Base-by-base conservation (phyloP, 2,888 invertebrate genomes). In the Hydropsyche betteni region DNA sequence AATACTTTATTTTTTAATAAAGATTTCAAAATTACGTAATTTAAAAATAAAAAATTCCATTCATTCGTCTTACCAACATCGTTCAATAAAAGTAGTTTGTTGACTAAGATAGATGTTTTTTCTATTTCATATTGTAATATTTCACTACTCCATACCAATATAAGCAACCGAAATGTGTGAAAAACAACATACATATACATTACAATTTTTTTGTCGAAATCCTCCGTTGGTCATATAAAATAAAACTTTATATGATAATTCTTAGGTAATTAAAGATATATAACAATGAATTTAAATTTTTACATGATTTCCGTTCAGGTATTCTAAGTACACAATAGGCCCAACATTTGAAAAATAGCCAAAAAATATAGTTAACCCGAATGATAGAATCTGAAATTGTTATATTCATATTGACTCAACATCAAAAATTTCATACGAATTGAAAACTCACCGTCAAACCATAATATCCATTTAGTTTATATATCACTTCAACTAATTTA, bases 391-490 rank as follows among this genome's bases (percentile, higher is more conserved):
- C 61, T 61, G 34, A 7, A 33, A 61, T 44, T 1, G 10, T 8
- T 44, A 44, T 24, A 24, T 24, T 24, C 2, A 24, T 24, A 61
- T 16, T 12, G 10, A 33, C 14, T 33, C 33, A 33, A 6, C 2
- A 10, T 61, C 0, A 33, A 10, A 61, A 58, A 58, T 16, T 34
- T 36, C 8, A 33, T 64, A 24, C 24, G 2, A 36, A 64, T 64
- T 64, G 3, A 36, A 44, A 36, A 36, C 36, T 64, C 5, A 64
- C 64, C 36, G 34, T 64, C 5, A 64, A 10, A n/a, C 36, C 64
- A n/a, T 64, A 64, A 10, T n/a, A 64, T 64, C 4, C 8, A 64
- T 64, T 64, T 12, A 64, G 0, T 36, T 36, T 64, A 36, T 44
- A 10, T 44, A 44, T 44, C 10, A 44, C 10, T 44, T 44, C 44